Base-by-base conservation (phyloP, 2,113 vertebrate genomes). In the Heptranchias perlo region DNA sequence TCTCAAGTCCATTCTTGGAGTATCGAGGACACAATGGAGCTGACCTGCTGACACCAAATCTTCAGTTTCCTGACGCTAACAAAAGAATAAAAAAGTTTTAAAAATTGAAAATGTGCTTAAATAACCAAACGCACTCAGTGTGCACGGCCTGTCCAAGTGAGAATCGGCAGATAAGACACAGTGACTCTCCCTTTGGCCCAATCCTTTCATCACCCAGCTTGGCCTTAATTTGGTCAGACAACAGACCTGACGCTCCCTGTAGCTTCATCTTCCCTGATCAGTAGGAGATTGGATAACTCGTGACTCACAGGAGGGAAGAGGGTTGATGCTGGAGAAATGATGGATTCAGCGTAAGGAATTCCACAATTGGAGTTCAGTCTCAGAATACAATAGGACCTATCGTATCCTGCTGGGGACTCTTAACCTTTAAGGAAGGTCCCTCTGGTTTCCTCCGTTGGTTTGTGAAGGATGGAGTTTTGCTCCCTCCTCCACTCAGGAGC, bases 181-280 rank as follows among this genome's bases (percentile, higher is more conserved):
- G 47, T 31, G 28, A 89, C 47, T 35, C 49, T 3, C 49, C 25
- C 86, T 89, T 89, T 35, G 23, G 49, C 47, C 52, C 49, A 89
- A 54, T 49, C 49, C 8, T 54, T 28, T 89, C 44, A 89, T 54
- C 28, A 89, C 86, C 52, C 54, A 11, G 49, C 11, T 28, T 52
- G 86, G 25, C 52, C 25, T 54, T 89, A 89, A 89, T 89, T 89
- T 89, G 47, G 25, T 89, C 86, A 89, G 86, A 14, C 86, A 89
- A 52, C 86, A 31, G 49, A 54, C 47, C 7, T 87, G 47, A 87
- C 84, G 25, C 7, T 23, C 86, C 52, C 11, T 14, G 49, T 28
- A 3, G 49, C 28, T 28, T 10, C 86, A 31, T 8, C 49, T 89
- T 52, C 49, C 13, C 13, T 78, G 65, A 31, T 54, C 86, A 89